Evolutionary conservation across 2,888 invertebrate genomes (phyloP).

Genomic region (Netelia virgata): DNA sequence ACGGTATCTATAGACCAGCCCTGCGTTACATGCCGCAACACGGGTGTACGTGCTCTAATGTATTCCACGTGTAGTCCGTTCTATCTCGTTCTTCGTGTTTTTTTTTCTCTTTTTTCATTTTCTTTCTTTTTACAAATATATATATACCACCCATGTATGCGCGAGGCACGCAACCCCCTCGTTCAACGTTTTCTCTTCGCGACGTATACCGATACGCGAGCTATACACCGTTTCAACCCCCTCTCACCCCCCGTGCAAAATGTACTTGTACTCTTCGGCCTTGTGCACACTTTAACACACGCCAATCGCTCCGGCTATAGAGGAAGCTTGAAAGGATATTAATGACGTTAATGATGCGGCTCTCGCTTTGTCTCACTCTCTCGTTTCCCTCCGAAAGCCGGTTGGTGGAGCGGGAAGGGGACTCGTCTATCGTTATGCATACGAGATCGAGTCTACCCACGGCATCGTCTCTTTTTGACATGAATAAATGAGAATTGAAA

Average conservation of each 20-base stretch:
- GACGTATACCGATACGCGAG: not conserved
- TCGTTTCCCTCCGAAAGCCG: not conserved
- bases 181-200: conserved; percentile 26
- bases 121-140: not conserved
- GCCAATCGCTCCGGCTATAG: conserved; percentile 41
- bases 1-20: not conserved
- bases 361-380: not conserved
- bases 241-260: not conserved
- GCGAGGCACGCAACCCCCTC: conserved; percentile 29
- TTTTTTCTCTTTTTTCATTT: not conserved
- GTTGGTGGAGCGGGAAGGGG: not conserved
- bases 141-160: conserved; percentile 9
- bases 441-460: not conserved
- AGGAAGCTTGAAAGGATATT: conserved; percentile 42
- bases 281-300: conserved; percentile 34
- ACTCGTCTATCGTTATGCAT: conserved; percentile 16
- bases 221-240: not conserved
- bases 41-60: conserved; percentile 61
- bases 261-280: conserved; percentile 13
- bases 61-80: conserved; percentile 66
- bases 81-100: conserved; percentile 28
- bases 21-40: conserved; percentile 17
- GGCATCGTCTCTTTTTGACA: not conserved
- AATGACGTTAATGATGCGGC: conserved; percentile 62
- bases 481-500: conserved; percentile 16